Evolutionary conservation across 2,113 vertebrate genomes (phyloP).

Genomic region (Hydrolagus affinis): DNA sequence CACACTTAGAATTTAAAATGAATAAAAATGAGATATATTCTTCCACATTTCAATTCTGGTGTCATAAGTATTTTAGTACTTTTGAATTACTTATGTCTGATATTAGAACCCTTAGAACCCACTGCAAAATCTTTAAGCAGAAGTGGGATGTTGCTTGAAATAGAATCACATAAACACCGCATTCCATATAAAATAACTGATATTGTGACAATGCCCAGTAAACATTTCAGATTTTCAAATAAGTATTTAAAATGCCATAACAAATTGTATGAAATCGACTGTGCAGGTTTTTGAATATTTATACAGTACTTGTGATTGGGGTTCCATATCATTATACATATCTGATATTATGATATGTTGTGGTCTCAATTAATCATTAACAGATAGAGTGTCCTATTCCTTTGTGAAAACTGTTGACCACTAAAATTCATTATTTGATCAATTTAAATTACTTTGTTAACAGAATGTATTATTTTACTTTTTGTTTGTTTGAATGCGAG

Average conservation of each 20-base stretch:
- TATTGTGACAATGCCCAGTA: neutral
- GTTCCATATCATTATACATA: neutral
- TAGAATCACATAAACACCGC: too few species aligned
- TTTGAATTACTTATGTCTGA: neutral
- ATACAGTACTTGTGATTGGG: neutral
- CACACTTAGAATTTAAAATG: neutral
- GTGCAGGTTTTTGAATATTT: constrained; percentile 1
- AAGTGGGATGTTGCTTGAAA: neutral
- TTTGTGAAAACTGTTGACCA: constrained; percentile 6
- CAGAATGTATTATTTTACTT: constrained; percentile 21
- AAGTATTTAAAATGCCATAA: neutral
- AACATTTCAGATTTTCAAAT: neutral
- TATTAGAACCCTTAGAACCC: neutral
- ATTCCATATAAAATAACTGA: neutral
- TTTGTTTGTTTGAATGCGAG: constrained; percentile 16
- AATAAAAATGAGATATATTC: neutral
- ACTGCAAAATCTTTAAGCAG: neutral
- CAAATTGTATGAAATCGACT: neutral
- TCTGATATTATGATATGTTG: constrained; percentile 5
- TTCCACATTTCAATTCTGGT: neutral
- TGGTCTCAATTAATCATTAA: neutral
- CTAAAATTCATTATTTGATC: neutral
- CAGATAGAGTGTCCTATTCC: constrained; percentile 1
- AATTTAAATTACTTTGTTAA: constrained; percentile 8
- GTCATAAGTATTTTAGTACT: neutral